A percentile compares a stretch with the other conserved stretches of the same genome.
phyloP scores from a whole-genome alignment of 2,113 vertebrate genomes.

The Misgurnus mizolepis region DNA sequence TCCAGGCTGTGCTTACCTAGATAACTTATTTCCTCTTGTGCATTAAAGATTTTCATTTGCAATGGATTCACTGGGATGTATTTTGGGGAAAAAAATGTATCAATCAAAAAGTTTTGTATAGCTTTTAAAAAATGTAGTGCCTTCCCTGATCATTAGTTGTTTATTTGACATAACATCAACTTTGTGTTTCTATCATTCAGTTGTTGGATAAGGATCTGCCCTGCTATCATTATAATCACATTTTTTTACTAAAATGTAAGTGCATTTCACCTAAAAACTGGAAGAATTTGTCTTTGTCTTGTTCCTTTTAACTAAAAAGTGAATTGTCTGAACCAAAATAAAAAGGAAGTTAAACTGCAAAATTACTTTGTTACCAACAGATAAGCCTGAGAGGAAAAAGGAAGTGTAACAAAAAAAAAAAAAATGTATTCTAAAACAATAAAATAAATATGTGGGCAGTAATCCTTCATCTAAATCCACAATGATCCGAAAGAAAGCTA shows the following conservation, averaged over 20 bases:
- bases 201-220: too few relatives aligned
- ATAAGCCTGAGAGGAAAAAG: slow-evolving; percentile 49
- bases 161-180: too few relatives aligned
- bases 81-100: neutral
- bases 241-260: too few relatives aligned
- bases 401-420: slow-evolving; percentile 55
- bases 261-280: neutral
- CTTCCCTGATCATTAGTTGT: too few relatives aligned
- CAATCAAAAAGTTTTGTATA: neutral
- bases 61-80: neutral
- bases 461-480: too few relatives aligned
- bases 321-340: neutral
- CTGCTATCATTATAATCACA: too few relatives aligned
- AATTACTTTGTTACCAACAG: neutral
- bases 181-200: neutral
- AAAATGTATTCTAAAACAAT: too few relatives aligned
- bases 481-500: too few relatives aligned
- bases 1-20: neutral
- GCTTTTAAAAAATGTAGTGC: too few relatives aligned
- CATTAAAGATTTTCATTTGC: neutral
- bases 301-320: neutral
- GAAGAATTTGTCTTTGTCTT: neutral
- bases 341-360: neutral
- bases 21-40: neutral
- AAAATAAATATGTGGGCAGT: too few relatives aligned